Percentiles rank a stretch among this genome's conserved stretches.
Conservation (phyloP, 2,888 invertebrate species). For the Selenia dentaria region DNA sequence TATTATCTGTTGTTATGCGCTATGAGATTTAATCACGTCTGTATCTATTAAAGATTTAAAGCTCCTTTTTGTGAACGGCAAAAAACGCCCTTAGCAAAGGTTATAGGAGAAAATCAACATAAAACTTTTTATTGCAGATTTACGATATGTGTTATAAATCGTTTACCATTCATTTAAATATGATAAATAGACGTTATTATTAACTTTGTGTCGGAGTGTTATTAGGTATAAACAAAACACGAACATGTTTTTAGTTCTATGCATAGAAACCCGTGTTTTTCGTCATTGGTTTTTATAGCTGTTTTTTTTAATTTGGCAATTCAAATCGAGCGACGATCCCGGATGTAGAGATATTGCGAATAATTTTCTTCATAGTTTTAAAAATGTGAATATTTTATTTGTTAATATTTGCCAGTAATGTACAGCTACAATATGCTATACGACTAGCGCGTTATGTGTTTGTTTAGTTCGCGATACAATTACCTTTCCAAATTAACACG, state of each 20-base stretch:
- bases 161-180: not conserved
- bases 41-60: not conserved
- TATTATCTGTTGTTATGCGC: conserved; percentile 2
- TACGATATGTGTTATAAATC: not conserved
- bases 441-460: too few species aligned
- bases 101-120: conserved; percentile 2
- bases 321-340: conserved; percentile 14
- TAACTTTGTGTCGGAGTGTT: not conserved
- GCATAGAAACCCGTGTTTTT: not conserved
- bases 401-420: too few species aligned
- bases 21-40: not conserved
- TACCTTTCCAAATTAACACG: too few species aligned
- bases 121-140: not conserved
- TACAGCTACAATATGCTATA: too few species aligned
- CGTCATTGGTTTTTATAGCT: not conserved
- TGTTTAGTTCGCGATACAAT: too few species aligned
- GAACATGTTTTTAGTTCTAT: conserved; percentile 2
- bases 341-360: conserved; percentile 7
- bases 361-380: not conserved
- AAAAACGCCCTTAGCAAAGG: conserved; percentile 7
- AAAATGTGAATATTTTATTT: too few species aligned
- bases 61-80: not conserved
- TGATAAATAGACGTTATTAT: not conserved
- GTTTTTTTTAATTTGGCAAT: conserved; percentile 1
- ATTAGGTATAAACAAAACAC: not conserved